phyloP scores from a whole-genome alignment of 2,888 invertebrate genomes.

The Chironomus riparius region DNA sequence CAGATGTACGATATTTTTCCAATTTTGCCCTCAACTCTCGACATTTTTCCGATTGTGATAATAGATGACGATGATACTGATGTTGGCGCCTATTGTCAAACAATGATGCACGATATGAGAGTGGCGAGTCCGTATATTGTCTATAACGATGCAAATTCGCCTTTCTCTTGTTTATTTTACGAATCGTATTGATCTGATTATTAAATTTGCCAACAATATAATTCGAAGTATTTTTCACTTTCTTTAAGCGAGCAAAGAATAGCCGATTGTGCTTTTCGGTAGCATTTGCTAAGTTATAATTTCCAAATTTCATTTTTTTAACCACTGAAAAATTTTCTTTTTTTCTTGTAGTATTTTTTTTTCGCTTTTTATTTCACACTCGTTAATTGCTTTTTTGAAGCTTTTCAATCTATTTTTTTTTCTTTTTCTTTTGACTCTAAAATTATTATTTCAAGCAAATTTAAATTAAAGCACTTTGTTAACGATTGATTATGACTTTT shows the following conservation, averaged over 20 bases:
- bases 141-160: background rate
- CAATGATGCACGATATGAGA: constrained; percentile 40
- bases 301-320: constrained; percentile 40
- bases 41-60: background rate
- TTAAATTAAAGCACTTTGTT: background rate
- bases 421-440: background rate
- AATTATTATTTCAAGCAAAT: background rate
- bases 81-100: constrained; percentile 33
- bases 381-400: constrained; percentile 19
- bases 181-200: constrained; percentile 34
- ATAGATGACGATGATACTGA: background rate
- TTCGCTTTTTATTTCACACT: constrained; percentile 4
- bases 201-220: constrained; percentile 38
- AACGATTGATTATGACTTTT: background rate
- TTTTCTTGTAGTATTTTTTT: background rate
- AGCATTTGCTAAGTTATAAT: constrained; percentile 38
- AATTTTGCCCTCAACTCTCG: constrained; percentile 15
- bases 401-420: background rate
- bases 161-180: constrained; percentile 15
- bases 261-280: constrained; percentile 32
- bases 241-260: constrained; percentile 34
- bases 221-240: constrained; percentile 38
- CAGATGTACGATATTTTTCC: background rate
- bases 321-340: background rate
- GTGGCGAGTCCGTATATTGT: constrained; percentile 37